A percentile compares a stretch with the other conserved stretches of the same genome.
phyloP scores from a whole-genome alignment of 2,113 vertebrate species.

The Dolichotis patagonum region DNA sequence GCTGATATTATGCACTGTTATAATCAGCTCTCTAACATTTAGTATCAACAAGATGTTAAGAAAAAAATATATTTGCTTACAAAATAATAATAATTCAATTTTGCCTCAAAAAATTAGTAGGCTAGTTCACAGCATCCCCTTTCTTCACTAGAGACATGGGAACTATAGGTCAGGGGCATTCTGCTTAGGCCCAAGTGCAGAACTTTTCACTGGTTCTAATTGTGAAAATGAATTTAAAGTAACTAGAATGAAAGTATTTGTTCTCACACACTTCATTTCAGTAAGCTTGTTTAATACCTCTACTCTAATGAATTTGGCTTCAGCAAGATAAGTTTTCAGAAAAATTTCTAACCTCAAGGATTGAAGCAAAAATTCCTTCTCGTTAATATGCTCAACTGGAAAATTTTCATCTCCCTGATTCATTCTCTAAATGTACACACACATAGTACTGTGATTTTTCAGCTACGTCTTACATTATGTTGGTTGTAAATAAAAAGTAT shows the following conservation, averaged over 20 bases:
- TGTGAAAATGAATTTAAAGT: not conserved
- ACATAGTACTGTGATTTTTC: not conserved
- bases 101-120: not conserved
- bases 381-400: not conserved
- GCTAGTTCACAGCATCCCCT: not conserved
- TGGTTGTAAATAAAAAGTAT: not conserved
- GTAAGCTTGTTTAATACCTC: not conserved
- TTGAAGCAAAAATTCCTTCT: conserved; percentile 45
- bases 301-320: not conserved
- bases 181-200: not conserved
- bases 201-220: not conserved
- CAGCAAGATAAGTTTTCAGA: not conserved
- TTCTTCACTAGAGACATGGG: not conserved
- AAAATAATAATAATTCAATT: not conserved
- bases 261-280: not conserved
- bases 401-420: not conserved
- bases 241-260: not conserved
- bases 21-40: not conserved
- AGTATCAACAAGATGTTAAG: conserved; percentile 17
- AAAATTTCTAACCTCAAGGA: not conserved
- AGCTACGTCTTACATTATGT: not conserved
- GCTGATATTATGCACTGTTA: not conserved
- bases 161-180: not conserved
- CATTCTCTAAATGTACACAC: not conserved
- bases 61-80: not conserved